phyloP scores from a whole-genome alignment of 1,140 invertebrate species.

The Asbolus verrucosus region DNA sequence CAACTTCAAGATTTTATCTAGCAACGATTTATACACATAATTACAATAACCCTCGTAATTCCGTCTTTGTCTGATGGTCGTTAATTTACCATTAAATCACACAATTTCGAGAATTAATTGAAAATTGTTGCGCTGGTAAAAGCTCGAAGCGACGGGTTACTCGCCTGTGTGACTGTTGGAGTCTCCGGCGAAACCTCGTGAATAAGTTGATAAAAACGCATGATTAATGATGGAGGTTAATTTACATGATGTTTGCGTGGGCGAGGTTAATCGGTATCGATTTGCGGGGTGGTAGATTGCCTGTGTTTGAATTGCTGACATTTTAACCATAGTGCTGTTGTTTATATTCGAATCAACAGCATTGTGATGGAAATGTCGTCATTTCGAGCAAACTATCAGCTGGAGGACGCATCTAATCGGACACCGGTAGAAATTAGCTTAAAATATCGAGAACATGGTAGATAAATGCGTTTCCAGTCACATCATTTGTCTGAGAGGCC shows the following conservation, averaged over 20 bases:
- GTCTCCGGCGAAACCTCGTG: slow-evolving; percentile 48
- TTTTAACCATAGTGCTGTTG: slow-evolving; percentile 66
- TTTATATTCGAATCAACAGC: slow-evolving; percentile 61
- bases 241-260: too few species aligned
- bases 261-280: not conserved
- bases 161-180: slow-evolving; percentile 39
- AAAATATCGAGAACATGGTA: slow-evolving; percentile 47
- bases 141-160: slow-evolving; percentile 35
- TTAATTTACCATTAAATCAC: too few species aligned
- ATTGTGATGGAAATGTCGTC: slow-evolving; percentile 65
- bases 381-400: slow-evolving; percentile 61
- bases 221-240: too few species aligned
- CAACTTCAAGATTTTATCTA: slow-evolving; percentile 31
- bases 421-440: slow-evolving; percentile 21
- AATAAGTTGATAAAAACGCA: too few species aligned
- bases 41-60: too few species aligned
- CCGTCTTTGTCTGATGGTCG: too few species aligned
- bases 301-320: slow-evolving; percentile 64
- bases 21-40: slow-evolving; percentile 41
- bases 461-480: slow-evolving; percentile 53
- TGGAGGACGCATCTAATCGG: not conserved
- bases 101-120: too few species aligned
- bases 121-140: too few species aligned
- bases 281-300: too few species aligned
- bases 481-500: slow-evolving; percentile 53